Evolutionary conservation across 2,797 vertebrate genomes (phyloP).

Genomic region (Clarias fuscus): DNA sequence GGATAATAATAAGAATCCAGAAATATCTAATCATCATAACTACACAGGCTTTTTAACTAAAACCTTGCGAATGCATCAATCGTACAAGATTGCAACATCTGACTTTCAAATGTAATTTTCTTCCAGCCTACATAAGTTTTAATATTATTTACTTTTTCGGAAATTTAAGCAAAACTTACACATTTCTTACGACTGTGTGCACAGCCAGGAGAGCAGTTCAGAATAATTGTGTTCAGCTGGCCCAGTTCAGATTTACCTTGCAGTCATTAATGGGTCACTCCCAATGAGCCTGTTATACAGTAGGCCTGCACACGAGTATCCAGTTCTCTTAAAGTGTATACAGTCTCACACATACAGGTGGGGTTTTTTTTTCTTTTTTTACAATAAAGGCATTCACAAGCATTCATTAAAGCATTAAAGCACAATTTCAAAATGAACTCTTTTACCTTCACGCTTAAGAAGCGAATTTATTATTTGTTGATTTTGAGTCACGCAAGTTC

Average conservation of each 20-base stretch:
- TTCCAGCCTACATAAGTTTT: no score
- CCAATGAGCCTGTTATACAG: conserved; percentile 20
- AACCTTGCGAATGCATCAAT: background rate
- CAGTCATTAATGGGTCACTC: conserved; percentile 37
- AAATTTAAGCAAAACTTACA: conserved; percentile 5
- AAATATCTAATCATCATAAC: background rate
- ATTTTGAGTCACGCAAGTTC: conserved; percentile 1
- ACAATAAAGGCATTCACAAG: background rate
- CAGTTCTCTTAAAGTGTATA: background rate
- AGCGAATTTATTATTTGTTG: background rate
- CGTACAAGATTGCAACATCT: no score
- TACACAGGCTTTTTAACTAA: background rate
- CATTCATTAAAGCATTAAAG: background rate
- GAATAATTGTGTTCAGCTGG: conserved; percentile 21
- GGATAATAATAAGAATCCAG: background rate
- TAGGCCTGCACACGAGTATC: background rate
- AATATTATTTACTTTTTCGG: no score
- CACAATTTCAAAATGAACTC: background rate
- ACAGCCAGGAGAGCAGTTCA: conserved; percentile 2
- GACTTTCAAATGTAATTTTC: background rate
- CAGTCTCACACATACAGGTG: background rate
- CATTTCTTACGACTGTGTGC: background rate
- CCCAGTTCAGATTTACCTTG: conserved; percentile 34
- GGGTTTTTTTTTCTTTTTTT: no score
- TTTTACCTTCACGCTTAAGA: no score